phyloP scores from a whole-genome alignment of 1,140 invertebrate species.

The Polyergus mexicanus region DNA sequence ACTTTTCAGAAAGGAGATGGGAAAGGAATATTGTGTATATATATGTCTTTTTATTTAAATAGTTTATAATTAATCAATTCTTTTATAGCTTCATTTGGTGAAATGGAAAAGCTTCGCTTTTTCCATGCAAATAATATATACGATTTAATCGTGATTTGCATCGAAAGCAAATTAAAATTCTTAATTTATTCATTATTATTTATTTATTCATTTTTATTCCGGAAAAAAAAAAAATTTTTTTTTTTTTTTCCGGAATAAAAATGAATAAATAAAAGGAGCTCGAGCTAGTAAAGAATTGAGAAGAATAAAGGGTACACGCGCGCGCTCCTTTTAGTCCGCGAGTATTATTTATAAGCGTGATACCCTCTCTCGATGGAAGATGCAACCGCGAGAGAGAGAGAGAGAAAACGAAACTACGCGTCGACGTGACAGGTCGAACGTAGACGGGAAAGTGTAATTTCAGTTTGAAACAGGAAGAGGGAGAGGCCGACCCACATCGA shows the following conservation, averaged over 20 bases:
- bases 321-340: not conserved
- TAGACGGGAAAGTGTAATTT: conserved; percentile 85
- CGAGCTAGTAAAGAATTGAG: conserved; percentile 72
- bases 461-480: conserved; percentile 85
- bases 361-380: conserved; percentile 20
- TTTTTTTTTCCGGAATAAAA: too few species aligned
- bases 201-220: not conserved
- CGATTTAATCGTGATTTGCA: not conserved
- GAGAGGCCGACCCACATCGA: conserved; percentile 82
- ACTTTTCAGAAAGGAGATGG: too few species aligned
- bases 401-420: conserved; percentile 32
- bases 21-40: not conserved
- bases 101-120: not conserved
- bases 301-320: conserved; percentile 51
- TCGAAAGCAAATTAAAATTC: not conserved
- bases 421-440: conserved; percentile 61
- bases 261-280: conserved; percentile 75
- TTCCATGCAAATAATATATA: not conserved
- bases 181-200: not conserved
- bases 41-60: not conserved
- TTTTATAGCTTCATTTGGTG: not conserved
- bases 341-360: conserved; percentile 16
- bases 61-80: not conserved
- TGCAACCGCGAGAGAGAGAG: conserved; percentile 5
- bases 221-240: too few species aligned